Conservation (phyloP, 2,888 invertebrate species). For the Pheosia tremula region DNA sequence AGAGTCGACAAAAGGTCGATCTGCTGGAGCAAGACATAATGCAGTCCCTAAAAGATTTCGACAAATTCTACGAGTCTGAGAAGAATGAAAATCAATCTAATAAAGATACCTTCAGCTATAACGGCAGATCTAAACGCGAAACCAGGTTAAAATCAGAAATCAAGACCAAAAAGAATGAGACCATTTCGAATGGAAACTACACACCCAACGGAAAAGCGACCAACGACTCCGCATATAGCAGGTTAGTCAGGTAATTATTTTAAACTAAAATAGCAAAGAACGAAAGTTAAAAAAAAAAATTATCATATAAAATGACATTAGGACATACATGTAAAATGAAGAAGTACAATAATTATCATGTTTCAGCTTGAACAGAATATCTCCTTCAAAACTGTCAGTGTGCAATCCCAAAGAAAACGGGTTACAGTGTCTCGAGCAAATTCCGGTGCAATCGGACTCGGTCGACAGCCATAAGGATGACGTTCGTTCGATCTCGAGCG, state of each 20-base stretch:
- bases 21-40: constrained; percentile 78
- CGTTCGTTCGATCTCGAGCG: constrained; percentile 69
- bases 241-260: constrained; percentile 86
- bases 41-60: constrained; percentile 80
- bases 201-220: constrained; percentile 72
- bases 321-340: background rate
- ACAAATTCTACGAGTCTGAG: constrained; percentile 76
- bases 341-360: background rate
- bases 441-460: constrained; percentile 67
- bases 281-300: too few species aligned
- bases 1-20: constrained; percentile 73
- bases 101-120: constrained; percentile 56
- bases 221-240: constrained; percentile 93
- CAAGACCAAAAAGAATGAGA: constrained; percentile 65
- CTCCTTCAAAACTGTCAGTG: constrained; percentile 76
- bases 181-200: constrained; percentile 65
- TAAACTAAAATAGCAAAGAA: background rate
- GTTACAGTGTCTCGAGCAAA: constrained; percentile 57
- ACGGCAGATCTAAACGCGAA: constrained; percentile 64
- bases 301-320: too few species aligned
- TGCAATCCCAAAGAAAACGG: constrained; percentile 72
- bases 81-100: constrained; percentile 59
- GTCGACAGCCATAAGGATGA: constrained; percentile 71
- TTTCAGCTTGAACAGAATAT: constrained; percentile 75
- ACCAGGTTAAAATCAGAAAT: constrained; percentile 58